A percentile compares a stretch with the other conserved stretches of the same genome.
Evolutionary conservation across 2,888 invertebrate species (phyloP).

Genomic region (Nomada hirtipes): DNA sequence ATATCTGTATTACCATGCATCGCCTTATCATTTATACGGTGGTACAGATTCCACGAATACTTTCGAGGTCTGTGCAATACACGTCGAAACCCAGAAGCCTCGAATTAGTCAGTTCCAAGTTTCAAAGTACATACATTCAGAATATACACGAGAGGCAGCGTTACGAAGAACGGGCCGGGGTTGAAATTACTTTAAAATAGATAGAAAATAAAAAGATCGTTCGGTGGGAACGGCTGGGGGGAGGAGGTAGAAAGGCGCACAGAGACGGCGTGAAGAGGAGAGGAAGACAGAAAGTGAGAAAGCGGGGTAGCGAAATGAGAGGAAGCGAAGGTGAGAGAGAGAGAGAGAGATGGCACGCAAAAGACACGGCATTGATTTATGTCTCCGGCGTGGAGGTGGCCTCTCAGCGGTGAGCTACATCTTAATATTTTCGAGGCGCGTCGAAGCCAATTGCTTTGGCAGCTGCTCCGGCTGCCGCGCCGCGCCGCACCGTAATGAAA

Average conservation of each 20-base stretch:
- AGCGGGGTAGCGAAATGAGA: not conserved
- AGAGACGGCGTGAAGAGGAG: not conserved
- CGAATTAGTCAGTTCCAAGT: conserved; percentile 2
- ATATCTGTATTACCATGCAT: too few relatives aligned
- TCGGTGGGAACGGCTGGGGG: too few relatives aligned
- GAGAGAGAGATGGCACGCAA: conserved; percentile 21
- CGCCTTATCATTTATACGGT: too few relatives aligned
- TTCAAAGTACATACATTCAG: not conserved
- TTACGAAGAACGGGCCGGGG: not conserved
- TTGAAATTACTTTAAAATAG: conserved; percentile 22
- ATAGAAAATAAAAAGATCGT: not conserved
- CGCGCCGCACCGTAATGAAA: conserved; percentile 53
- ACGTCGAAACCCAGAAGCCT: not conserved
- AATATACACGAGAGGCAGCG: not conserved
- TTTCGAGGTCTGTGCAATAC: not conserved
- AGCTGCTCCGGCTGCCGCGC: conserved; percentile 57
- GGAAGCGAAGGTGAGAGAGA: not conserved
- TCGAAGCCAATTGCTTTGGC: conserved; percentile 72
- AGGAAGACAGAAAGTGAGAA: not conserved
- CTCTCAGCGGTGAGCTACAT: conserved; percentile 49
- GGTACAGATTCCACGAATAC: too few relatives aligned
- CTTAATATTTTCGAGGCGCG: conserved; percentile 68
- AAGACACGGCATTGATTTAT: conserved; percentile 64
- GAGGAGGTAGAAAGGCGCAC: not conserved
- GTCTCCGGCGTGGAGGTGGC: conserved; percentile 29